A percentile compares a stretch with the other conserved stretches of the same genome.
Evolutionary conservation across 2,888 invertebrate species (phyloP).

Genomic region (Adineta ricciae): DNA sequence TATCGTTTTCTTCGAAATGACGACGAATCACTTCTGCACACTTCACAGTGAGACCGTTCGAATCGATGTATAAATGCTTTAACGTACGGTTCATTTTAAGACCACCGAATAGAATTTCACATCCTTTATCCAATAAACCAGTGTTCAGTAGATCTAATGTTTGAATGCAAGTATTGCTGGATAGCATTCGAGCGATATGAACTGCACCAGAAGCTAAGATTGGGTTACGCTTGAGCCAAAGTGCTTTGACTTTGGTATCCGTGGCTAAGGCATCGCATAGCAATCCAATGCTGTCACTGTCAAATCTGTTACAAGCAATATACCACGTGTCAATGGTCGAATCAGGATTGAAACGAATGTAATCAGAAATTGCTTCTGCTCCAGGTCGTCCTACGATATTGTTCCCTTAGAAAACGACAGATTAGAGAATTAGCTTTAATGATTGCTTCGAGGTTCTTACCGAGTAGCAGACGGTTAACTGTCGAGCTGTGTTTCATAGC

Average conservation of each 20-base stretch:
- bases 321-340: conserved; percentile 23
- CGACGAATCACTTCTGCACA: neutral
- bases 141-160: conserved; percentile 26
- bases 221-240: conserved; percentile 31
- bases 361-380: conserved; percentile 15
- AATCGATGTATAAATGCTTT: conserved; percentile 26
- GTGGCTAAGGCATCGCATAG: conserved; percentile 18
- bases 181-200: conserved; percentile 25
- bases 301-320: conserved; percentile 28
- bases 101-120: conserved; percentile 22
- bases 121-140: conserved; percentile 25
- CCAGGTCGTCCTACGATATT: conserved; percentile 26
- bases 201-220: conserved; percentile 19
- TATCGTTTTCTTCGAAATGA: neutral
- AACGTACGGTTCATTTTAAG: conserved; percentile 19
- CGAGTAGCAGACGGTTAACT: conserved; percentile 10
- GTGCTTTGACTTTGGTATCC: conserved; percentile 24
- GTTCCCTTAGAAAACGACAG: neutral
- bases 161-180: neutral
- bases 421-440: too few relatives aligned
- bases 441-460: too few relatives aligned
- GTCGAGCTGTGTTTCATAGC: neutral
- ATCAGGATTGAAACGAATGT: conserved; percentile 13
- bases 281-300: conserved; percentile 16
- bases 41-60: conserved; percentile 22